These are phyloP conservation scores for Zoanthus gigantus DNA, from an alignment of 92 coral and sea anemone species.

Conservation along the genomic window DNA sequence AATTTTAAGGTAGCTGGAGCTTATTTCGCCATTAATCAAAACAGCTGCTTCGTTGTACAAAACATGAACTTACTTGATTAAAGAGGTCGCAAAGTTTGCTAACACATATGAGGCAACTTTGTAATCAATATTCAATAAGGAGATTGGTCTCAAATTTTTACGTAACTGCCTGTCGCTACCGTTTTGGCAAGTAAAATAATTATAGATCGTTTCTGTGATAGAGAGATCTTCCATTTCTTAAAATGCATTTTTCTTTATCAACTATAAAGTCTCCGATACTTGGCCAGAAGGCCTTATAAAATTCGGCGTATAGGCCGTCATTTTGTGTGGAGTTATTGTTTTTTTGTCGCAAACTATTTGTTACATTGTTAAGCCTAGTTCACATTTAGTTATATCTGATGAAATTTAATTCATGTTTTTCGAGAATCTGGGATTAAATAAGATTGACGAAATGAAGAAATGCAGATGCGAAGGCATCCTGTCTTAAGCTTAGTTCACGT, in stretches of 20 bases:
- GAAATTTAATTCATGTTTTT: too few relatives aligned
- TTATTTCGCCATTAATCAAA: slow-evolving; percentile 15
- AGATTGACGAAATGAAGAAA: too few relatives aligned
- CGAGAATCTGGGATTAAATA: too few relatives aligned
- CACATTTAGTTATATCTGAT: too few relatives aligned
- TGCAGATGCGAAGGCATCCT: too few relatives aligned
- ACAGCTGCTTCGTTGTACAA: slow-evolving; percentile 9
- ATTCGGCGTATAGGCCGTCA: slow-evolving; percentile 7
- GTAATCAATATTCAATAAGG: slow-evolving; percentile 9
- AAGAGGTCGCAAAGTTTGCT: not conserved
- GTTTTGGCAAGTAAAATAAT: slow-evolving; percentile 2
- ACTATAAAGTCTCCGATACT: not conserved
- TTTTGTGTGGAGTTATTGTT: not conserved
- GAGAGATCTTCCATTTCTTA: slow-evolving; percentile 3
- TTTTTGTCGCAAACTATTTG: not conserved
- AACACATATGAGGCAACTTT: slow-evolving; percentile 10
- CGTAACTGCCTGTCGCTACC: slow-evolving; percentile 6
- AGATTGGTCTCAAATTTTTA: slow-evolving; percentile 12
- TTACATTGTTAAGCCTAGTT: too few relatives aligned
- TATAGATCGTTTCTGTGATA: not conserved
- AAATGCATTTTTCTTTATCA: not conserved
- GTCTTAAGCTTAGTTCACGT: too few relatives aligned
- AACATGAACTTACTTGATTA: slow-evolving; percentile 11
- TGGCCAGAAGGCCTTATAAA: not conserved
- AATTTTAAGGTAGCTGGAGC: not conserved